Evolutionary conservation across 2,888 invertebrate genomes (phyloP).

Genomic region (Cancer borealis): DNA sequence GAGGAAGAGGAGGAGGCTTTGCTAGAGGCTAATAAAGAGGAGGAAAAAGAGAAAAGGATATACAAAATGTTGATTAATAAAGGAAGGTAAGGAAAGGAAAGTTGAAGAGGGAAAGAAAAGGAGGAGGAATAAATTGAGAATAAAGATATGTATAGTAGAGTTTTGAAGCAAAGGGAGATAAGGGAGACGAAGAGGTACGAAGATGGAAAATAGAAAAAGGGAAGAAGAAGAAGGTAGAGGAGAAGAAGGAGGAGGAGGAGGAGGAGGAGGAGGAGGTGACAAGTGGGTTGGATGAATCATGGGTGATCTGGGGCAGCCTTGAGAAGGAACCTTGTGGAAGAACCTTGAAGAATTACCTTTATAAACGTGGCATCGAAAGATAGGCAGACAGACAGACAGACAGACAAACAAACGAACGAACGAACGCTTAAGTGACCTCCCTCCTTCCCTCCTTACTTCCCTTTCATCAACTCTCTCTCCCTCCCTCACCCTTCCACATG

Average conservation of each 20-base stretch:
- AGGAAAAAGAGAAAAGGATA: background rate
- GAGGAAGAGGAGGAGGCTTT: background rate
- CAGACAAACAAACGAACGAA: background rate
- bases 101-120: background rate
- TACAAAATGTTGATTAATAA: no score
- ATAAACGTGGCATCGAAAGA: background rate
- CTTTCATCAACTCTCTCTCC: constrained; percentile 9
- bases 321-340: background rate
- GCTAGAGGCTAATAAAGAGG: background rate
- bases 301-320: constrained; percentile 24
- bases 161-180: background rate
- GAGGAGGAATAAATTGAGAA: background rate
- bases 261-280: background rate
- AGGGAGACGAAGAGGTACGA: background rate
- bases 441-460: background rate
- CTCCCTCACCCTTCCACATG: background rate
- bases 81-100: background rate
- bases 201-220: background rate
- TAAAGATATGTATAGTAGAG: background rate
- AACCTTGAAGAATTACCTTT: background rate
- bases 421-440: background rate
- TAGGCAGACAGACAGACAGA: no score
- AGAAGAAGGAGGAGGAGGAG: background rate
- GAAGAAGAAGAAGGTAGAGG: background rate
- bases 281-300: background rate